Percentiles rank a stretch among this genome's conserved stretches.
Conservation (phyloP, 2,888 invertebrate genomes). For the Nomada lathburiana region DNA sequence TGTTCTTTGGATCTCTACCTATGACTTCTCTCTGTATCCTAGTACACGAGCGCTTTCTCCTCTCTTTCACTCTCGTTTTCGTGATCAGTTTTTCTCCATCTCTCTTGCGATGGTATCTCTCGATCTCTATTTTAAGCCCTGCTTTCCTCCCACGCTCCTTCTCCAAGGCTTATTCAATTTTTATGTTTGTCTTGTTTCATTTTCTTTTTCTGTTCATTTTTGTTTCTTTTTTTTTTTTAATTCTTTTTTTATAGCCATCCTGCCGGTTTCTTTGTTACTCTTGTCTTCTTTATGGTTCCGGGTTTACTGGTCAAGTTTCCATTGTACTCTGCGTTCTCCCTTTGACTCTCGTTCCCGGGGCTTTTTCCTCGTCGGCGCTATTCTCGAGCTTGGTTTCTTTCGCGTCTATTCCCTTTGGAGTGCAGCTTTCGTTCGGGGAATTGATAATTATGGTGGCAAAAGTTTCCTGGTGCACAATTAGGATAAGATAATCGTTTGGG, state of each 20-base stretch:
- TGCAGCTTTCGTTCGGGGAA: too few relatives aligned
- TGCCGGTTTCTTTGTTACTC: too few relatives aligned
- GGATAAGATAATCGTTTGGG: too few relatives aligned
- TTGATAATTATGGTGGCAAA: too few relatives aligned
- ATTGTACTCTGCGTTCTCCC: too few relatives aligned
- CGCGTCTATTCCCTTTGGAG: too few relatives aligned
- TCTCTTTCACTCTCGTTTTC: constrained; percentile 26
- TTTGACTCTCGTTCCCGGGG: too few relatives aligned
- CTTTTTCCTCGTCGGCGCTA: too few relatives aligned
- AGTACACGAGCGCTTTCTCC: not conserved
- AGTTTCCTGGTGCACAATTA: too few relatives aligned
- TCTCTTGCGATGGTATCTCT: not conserved
- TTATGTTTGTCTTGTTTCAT: not conserved
- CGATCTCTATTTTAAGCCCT: not conserved
- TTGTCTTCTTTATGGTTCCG: too few relatives aligned
- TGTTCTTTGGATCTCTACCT: not conserved
- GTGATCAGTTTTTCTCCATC: not conserved
- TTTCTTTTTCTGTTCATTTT: not conserved
- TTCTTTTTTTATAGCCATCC: not conserved
- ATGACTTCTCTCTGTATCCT: not conserved
- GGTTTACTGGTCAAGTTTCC: too few relatives aligned
- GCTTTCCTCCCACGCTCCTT: not conserved
- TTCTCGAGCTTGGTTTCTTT: too few relatives aligned
- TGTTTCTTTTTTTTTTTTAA: not conserved
- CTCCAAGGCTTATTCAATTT: not conserved